Conservation (phyloP, 2,797 vertebrate species). For the Phrynocephalus guinanensis region DNA sequence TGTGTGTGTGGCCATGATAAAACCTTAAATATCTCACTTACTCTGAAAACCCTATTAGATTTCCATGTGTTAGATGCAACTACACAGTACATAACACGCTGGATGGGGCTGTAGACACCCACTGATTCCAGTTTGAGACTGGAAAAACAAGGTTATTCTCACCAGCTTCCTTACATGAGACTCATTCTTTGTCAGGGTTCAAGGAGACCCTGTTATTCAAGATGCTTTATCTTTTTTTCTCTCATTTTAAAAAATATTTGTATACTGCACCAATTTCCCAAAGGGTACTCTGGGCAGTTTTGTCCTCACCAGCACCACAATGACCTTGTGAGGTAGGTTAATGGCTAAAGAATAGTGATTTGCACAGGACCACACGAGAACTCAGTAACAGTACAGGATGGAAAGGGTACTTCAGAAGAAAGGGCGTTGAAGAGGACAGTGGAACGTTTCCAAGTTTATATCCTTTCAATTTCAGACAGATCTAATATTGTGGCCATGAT, state of each 20-base stretch:
- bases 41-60: neutral
- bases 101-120: too few species aligned
- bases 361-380: neutral
- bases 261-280: too few species aligned
- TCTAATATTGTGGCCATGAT: neutral
- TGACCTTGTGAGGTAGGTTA: neutral
- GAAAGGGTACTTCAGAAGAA: neutral
- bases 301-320: neutral
- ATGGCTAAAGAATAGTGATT: neutral
- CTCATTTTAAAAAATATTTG: neutral
- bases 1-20: too few species aligned
- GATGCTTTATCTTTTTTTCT: neutral
- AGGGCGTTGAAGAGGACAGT: neutral
- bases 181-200: neutral
- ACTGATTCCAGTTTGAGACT: neutral
- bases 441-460: neutral
- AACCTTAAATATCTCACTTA: too few species aligned
- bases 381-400: neutral
- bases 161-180: neutral
- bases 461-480: neutral
- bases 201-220: neutral
- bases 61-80: neutral
- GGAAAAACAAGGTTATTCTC: neutral
- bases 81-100: neutral
- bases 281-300: too few species aligned